phyloP scores from a whole-genome alignment of 2,113 vertebrate genomes.

The Petaurus breviceps region DNA sequence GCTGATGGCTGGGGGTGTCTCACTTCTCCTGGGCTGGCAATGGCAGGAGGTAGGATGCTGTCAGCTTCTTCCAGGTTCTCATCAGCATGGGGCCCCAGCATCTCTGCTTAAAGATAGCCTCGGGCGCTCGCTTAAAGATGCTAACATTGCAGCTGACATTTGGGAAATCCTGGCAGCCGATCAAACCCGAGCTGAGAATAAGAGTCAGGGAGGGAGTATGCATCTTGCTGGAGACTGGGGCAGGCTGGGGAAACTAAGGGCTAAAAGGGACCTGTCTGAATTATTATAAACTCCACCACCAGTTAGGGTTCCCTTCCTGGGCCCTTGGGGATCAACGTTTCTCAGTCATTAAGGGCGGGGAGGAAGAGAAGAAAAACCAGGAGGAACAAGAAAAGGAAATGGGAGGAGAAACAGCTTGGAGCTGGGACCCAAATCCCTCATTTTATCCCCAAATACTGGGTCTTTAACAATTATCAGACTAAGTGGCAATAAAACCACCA shows the following conservation, averaged over 20 bases:
- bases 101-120: conserved; percentile 74
- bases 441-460: neutral
- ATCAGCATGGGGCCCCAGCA: conserved; percentile 72
- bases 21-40: neutral
- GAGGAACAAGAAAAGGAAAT: neutral
- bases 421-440: neutral
- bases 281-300: neutral
- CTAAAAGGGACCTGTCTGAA: neutral
- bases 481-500: neutral
- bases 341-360: neutral
- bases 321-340: neutral
- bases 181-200: conserved; percentile 72
- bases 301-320: neutral
- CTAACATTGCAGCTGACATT: conserved; percentile 72
- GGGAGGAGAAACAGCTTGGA: neutral
- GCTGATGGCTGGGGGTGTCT: neutral
- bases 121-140: conserved; percentile 74
- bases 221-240: conserved; percentile 35
- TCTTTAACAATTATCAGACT: neutral
- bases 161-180: conserved; percentile 76
- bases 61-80: conserved; percentile 13
- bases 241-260: conserved; percentile 14
- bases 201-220: conserved; percentile 48
- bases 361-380: neutral
- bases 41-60: conserved; percentile 47